Evolutionary conservation across 1,140 invertebrate genomes (phyloP).

Genomic region (Araneus ventricosus): DNA sequence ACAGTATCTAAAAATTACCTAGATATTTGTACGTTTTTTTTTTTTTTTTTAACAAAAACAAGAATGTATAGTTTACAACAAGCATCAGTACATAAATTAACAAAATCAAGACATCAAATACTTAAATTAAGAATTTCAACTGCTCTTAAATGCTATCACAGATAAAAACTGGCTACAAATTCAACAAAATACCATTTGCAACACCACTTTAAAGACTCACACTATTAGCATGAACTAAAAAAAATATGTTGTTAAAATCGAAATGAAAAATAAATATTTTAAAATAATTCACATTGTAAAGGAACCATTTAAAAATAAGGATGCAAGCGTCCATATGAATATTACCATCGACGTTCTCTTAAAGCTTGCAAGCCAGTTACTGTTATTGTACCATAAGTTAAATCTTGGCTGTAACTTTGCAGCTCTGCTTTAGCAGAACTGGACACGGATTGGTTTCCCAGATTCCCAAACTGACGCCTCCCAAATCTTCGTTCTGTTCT

Average conservation of each 20-base stretch:
- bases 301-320: not conserved
- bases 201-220: not conserved
- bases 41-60: no score
- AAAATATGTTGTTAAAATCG: not conserved
- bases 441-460: conserved; percentile 45
- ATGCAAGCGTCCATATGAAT: not conserved
- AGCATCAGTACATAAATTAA: no score
- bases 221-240: not conserved
- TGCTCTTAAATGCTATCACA: not conserved
- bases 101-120: not conserved
- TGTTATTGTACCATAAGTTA: conserved; percentile 69
- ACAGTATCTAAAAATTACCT: no score
- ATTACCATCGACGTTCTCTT: conserved; percentile 64
- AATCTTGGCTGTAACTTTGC: conserved; percentile 70
- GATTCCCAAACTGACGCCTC: conserved; percentile 59
- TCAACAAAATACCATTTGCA: not conserved
- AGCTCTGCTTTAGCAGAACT: conserved; percentile 72
- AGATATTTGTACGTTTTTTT: no score
- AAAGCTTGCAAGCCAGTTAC: conserved; percentile 60
- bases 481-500: conserved; percentile 37
- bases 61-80: no score
- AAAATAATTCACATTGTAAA: not conserved
- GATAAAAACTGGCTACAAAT: not conserved
- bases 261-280: not conserved
- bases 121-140: not conserved